Evolutionary conservation across 2,113 vertebrate species (phyloP).

Genomic region (Bambusicola thoracicus): DNA sequence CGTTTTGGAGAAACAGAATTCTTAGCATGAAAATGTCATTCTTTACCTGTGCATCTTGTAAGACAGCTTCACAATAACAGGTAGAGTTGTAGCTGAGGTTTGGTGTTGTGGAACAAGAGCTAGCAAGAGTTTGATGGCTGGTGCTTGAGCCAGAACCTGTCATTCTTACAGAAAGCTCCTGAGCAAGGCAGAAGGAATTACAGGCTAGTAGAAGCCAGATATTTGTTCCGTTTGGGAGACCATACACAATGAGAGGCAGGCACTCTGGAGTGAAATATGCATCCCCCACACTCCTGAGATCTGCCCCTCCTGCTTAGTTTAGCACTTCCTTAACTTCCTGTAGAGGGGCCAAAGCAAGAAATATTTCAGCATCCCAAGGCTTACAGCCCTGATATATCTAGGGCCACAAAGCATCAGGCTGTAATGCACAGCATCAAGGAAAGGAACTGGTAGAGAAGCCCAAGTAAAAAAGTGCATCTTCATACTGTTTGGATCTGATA

Average conservation of each 20-base stretch:
- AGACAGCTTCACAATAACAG: not conserved
- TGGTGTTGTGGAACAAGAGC: not conserved
- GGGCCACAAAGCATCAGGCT: not conserved
- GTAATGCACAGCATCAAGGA: not conserved
- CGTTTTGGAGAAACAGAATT: not conserved
- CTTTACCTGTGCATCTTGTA: not conserved
- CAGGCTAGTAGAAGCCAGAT: not conserved
- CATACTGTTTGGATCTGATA: not conserved
- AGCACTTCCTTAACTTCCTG: not conserved
- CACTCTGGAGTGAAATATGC: not conserved
- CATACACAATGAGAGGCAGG: fast-evolving
- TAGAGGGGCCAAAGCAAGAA: not conserved
- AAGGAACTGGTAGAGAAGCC: not conserved
- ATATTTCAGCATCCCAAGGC: not conserved
- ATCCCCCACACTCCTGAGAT: not conserved
- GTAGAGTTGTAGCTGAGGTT: not conserved
- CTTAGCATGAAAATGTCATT: not conserved
- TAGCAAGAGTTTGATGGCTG: not conserved
- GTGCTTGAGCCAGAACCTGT: not conserved
- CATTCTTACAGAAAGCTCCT: not conserved
- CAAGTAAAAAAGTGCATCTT: not conserved
- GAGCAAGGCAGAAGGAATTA: not conserved
- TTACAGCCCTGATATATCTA: not conserved
- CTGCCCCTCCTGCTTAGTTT: not conserved
- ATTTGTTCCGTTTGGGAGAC: not conserved